A percentile compares a stretch with the other conserved stretches of the same genome.
These are phyloP conservation scores for Drosophila nasuta DNA, from an alignment of 1,140 invertebrate genomes.

Conservation along the genomic window DNA sequence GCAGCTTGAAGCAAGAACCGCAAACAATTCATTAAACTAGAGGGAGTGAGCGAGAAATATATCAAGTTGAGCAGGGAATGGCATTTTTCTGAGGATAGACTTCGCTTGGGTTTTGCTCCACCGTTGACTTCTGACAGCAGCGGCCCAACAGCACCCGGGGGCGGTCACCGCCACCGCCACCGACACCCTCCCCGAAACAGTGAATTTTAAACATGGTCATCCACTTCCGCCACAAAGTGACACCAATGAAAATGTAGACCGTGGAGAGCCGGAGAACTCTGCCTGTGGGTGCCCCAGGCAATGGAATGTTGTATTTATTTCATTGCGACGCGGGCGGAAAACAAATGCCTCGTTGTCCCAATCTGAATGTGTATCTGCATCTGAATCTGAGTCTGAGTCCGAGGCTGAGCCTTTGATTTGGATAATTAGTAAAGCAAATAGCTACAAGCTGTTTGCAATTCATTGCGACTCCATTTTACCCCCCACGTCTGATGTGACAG, in stretches of 20 bases:
- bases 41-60: slow-evolving; percentile 43
- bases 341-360: slow-evolving; percentile 34
- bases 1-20: slow-evolving; percentile 33
- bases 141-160: slow-evolving; percentile 34
- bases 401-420: slow-evolving; percentile 63
- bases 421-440: slow-evolving; percentile 80
- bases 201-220: slow-evolving; percentile 74
- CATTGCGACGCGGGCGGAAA: slow-evolving; percentile 57
- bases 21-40: slow-evolving; percentile 78
- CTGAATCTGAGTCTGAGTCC: neutral
- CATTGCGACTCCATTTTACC: slow-evolving; percentile 21
- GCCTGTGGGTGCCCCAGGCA: slow-evolving; percentile 54
- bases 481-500: slow-evolving; percentile 37
- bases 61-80: slow-evolving; percentile 53
- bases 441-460: slow-evolving; percentile 80
- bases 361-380: too few species aligned
- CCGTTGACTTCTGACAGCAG: slow-evolving; percentile 62
- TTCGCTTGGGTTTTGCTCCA: neutral
- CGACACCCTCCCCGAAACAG: slow-evolving; percentile 9
- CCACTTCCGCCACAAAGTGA: slow-evolving; percentile 79
- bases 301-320: slow-evolving; percentile 78
- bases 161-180: slow-evolving; percentile 17
- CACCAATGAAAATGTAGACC: slow-evolving; percentile 70
- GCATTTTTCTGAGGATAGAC: neutral
- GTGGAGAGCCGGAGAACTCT: slow-evolving; percentile 30